Base-by-base conservation (phyloP, 2,797 vertebrate genomes). In the Phoxinus dragarum region DNA sequence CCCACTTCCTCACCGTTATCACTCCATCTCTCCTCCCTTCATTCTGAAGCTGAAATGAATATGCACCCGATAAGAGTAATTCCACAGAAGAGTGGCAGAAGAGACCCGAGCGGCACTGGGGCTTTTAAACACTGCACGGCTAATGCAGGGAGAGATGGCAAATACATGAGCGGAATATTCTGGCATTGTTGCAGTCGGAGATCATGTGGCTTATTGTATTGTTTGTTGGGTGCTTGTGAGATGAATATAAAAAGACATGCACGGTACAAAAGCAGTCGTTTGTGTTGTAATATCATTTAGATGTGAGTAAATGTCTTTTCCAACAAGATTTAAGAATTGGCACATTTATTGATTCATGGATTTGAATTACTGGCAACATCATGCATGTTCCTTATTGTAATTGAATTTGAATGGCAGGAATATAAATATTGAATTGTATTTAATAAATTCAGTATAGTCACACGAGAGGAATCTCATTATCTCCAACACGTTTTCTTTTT, bases 51-150 rank as follows among this genome's bases (percentile, higher is more conserved):
- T 87, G 78, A 89, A 88, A 86, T 84, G 84, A 91, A 87, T 80
- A 80, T 80, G 81, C 89, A 88, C 82, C 74, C 84, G 85, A 56
- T 89, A 86, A 86, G 74, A 86, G 83, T 85, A 75, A 83, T 79
- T 73, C 75, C 69, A 82, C 44, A 86, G 81, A 49, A 67, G 61
- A 81, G 80, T 42, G 71, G 71, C 71, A 87, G 78, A 75, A 73
- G 74, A 74, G 81, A 83, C 34, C 61, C 47, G 54, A 86, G 59
- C 14, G 8, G 23, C 49, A 12, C 59, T 42, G 36, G 12, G 54
- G 67, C 23, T 71, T 82, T 86, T 82, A 76, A 88, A 66, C 61
- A 64, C 81, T 19, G 56, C 23, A 10, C 9, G 17, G 67, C 44
- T 86, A 52, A 87, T 84, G 80, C 54, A 72, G 47, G 71, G 34